Conservation (phyloP, 2,113 vertebrate species). For the Regulus satrapa region DNA sequence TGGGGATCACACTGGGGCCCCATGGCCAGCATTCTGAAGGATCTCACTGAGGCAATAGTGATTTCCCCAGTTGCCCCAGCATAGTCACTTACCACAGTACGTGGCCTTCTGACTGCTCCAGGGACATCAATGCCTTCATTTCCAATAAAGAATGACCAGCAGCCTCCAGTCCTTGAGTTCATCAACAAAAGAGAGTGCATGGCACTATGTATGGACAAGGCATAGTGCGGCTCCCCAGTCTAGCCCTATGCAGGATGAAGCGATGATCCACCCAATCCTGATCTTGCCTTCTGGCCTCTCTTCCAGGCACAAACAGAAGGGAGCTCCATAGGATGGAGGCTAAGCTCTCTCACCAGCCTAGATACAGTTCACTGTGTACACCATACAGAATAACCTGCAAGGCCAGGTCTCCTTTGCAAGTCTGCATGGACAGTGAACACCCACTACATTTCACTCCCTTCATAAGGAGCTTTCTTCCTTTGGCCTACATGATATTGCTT, state of each 20-base stretch:
- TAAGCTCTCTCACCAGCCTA: neutral
- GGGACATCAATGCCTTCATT: neutral
- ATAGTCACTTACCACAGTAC: neutral
- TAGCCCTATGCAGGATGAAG: neutral
- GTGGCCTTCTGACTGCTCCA: neutral
- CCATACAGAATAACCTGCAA: neutral
- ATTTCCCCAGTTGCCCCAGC: neutral
- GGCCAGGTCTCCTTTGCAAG: neutral
- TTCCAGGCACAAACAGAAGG: neutral
- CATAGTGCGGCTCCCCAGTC: neutral
- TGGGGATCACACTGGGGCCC: fast-evolving
- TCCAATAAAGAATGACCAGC: neutral
- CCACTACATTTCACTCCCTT: neutral
- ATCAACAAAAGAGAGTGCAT: neutral
- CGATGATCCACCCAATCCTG: neutral
- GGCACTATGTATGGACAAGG: neutral
- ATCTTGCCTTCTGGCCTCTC: neutral
- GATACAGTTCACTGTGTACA: neutral
- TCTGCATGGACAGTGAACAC: neutral
- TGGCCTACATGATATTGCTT: neutral
- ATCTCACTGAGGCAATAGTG: neutral
- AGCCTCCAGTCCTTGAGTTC: neutral
- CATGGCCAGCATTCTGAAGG: neutral
- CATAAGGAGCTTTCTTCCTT: neutral
- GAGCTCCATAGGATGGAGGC: neutral